phyloP scores from a whole-genome alignment of 1,140 invertebrate species.

The Halyomorpha halys region DNA sequence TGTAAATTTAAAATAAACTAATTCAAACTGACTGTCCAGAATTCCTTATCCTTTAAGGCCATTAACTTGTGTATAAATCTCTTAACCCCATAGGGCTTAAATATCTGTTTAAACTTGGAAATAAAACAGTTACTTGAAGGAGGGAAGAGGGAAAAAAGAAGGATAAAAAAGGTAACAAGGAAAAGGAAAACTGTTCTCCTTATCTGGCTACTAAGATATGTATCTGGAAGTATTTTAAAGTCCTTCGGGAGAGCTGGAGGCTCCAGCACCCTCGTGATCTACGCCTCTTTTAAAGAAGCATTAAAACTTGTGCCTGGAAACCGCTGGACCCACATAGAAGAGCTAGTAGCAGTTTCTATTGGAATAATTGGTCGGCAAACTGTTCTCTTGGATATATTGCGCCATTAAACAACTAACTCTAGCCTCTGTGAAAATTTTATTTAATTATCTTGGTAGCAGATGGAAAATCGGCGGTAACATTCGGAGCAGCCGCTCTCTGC shows the following conservation, averaged over 20 bases:
- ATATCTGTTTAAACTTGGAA: background rate
- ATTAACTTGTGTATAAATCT: background rate
- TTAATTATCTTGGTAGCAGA: background rate
- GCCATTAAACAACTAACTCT: background rate
- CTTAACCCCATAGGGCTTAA: background rate
- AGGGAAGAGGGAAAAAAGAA: background rate
- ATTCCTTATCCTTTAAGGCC: too few relatives aligned
- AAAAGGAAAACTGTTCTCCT: background rate
- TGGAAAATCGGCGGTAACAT: background rate
- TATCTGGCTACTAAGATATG: constrained; percentile 1
- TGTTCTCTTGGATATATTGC: background rate
- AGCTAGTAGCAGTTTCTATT: background rate
- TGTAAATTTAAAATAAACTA: too few relatives aligned
- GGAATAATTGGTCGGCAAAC: background rate
- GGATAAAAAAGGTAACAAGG: background rate
- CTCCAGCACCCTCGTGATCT: background rate
- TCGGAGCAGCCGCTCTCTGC: too few relatives aligned
- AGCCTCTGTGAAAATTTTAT: background rate
- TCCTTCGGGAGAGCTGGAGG: background rate
- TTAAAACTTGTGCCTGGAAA: background rate
- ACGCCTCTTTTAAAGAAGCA: constrained; percentile 1
- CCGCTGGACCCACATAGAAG: background rate
- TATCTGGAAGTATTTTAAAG: background rate
- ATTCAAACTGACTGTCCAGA: too few relatives aligned
- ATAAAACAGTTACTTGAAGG: constrained; percentile 10